Evolutionary conservation across 2,797 vertebrate species (phyloP), one percentile per base, ranked within the genome.

Genomic region (Crenuchus spilurus): DNA sequence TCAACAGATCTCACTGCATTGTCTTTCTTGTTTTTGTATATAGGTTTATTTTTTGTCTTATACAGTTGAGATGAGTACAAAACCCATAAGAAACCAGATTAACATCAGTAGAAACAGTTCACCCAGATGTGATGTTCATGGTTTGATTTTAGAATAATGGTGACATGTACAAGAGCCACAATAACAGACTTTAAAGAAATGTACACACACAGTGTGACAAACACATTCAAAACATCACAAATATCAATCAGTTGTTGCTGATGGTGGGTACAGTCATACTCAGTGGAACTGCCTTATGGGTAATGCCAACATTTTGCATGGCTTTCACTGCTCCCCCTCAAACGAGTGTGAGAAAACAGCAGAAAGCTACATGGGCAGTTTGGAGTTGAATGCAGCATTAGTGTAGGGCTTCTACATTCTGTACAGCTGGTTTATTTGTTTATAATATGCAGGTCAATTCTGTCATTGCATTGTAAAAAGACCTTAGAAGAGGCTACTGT

Each of bases 21-120:
- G 48, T 55, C 16, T 18, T 20, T 20, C 7, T 46, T 31, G 7
- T 51, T 74, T 77, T 48, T 44, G 41, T 72, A 58, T 79, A 64
- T 58, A 81, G 55, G 72, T 78, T 82, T 81, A 76, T 78, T 72
- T 18, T 11, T 72, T 22, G 22, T 69, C 75, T 70, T 71, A 58
- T 67, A 85, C 76, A 79, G 16, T 63, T 66, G 66, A 72, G 69
- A 81, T 68, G 69, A 37, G 70, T 79, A 80, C 68, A 81, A 83
- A 81, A 81, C 39, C 37, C 35, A 68, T 70, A 66, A 54, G 39
- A 78, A 69, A 78, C 11, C 48, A 72, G 16, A 70, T 31, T 20
- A 48, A 65, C 58, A 37, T 70, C 41, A 46, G 72, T 79, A 60
- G 68, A 79, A 76, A 77, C 55, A 8, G 28, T 39, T 73, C 33